phyloP scores from a whole-genome alignment of 2,888 invertebrate genomes.

The Noctua fimbriata region DNA sequence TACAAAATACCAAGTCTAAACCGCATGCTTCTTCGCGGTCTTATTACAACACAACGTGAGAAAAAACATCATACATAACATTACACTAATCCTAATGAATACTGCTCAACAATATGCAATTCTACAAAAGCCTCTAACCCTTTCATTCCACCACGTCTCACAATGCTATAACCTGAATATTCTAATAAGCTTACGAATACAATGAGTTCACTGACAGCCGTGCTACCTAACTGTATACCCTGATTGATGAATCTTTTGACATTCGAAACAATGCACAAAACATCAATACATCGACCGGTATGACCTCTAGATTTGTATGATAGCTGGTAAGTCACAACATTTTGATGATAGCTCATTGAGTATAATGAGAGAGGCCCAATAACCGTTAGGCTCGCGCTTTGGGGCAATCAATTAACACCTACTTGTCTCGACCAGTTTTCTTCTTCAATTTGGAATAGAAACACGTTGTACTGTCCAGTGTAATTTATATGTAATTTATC shows the following conservation, averaged over 20 bases:
- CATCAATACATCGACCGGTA: slow-evolving; percentile 77
- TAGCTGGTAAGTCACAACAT: slow-evolving; percentile 82
- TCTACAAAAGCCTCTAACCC: slow-evolving; percentile 54
- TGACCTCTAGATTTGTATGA: slow-evolving; percentile 77
- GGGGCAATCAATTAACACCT: slow-evolving; percentile 79
- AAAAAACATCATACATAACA: slow-evolving; percentile 61
- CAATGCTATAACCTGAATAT: slow-evolving; percentile 71
- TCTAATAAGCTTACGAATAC: slow-evolving; percentile 75
- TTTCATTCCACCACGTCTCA: slow-evolving; percentile 57
- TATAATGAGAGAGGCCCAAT: slow-evolving; percentile 73
- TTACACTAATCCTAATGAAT: slow-evolving; percentile 65
- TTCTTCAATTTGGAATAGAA: slow-evolving; percentile 61
- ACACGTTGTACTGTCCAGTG: slow-evolving; percentile 53
- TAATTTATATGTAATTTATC: slow-evolving; percentile 66
- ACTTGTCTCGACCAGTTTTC: slow-evolving; percentile 67
- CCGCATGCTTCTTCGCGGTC: slow-evolving; percentile 9
- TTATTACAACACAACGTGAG: slow-evolving; percentile 49
- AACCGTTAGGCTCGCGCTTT: slow-evolving; percentile 70
- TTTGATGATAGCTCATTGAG: slow-evolving; percentile 78
- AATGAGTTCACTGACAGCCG: slow-evolving; percentile 72
- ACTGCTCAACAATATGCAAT: slow-evolving; percentile 60
- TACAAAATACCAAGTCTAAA: slow-evolving; percentile 15
- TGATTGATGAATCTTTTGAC: slow-evolving; percentile 85
- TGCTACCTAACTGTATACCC: slow-evolving; percentile 75
- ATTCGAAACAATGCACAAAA: slow-evolving; percentile 83